Evolutionary conservation across 2,888 invertebrate species (phyloP), one percentile per base, ranked within the genome.

Genomic region (Drosophila greeni): DNA sequence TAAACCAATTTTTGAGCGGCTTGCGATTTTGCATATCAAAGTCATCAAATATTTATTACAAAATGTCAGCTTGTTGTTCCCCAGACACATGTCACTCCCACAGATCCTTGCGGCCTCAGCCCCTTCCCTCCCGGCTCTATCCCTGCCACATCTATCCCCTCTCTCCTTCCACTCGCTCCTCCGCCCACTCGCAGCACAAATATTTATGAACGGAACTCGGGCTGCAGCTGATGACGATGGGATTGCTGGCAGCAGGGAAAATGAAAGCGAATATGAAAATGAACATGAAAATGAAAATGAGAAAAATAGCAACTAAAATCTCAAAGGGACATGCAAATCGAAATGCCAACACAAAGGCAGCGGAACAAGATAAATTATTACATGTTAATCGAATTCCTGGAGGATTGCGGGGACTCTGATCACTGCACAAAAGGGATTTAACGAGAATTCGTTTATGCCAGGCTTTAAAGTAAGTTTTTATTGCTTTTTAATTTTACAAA

Each of bases 291-390:
- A 66, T 59, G 68, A 68, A 68, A 69, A 67, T 61, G 47, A 49
- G 47, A 60, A 52, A 66, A 66, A 59, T 54, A 49, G 73, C 51
- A 74, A 79, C 70, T 61, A 61, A 69, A 75, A 53, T 76, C 74
- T 76, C 74, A 66, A 74, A 71, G 62, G 60, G 58, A 45, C 49
- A 70, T 67, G 70, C 61, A 78, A 78, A 62, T 65, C 64, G 68
- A 58, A 66, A 51, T 56, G 64, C 48, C 60, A 61, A 39, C 53
- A 70, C 70, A 67, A 66, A 62, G 60, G 67, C 54, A 49, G 20
- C 40, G 31, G 47, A 45, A 34, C 49, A 71, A 71, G 79, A 68
- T 71, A 62, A 75, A 68, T 79, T 76, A 79, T 74, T 70, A 61
- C 70, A 49, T 54, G 58, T 60, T 60, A 67, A 67, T 67, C 66